Conservation (phyloP, 2,113 vertebrate genomes). For the Seriola quinqueradiata region DNA sequence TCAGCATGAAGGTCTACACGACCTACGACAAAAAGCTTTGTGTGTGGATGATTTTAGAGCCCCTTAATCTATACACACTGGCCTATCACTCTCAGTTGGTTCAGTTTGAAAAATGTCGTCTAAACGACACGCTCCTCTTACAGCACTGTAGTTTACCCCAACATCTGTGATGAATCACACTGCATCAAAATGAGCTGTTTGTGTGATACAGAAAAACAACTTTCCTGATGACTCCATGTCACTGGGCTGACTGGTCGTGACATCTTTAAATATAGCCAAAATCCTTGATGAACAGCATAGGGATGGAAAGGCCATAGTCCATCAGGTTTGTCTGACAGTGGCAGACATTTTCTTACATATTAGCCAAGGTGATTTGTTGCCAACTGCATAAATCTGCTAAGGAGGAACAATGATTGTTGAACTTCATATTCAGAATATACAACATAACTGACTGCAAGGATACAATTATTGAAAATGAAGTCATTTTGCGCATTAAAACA, state of each 20-base stretch:
- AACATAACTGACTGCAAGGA: background rate
- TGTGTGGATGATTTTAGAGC: background rate
- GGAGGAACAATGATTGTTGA: background rate
- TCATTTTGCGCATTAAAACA: background rate
- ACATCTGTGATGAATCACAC: conserved; percentile 45
- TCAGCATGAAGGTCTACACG: background rate
- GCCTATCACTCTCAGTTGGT: background rate
- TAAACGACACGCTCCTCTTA: background rate
- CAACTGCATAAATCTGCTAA: background rate
- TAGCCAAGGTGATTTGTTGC: background rate
- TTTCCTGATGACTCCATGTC: background rate
- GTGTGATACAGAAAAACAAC: background rate
- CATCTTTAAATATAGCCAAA: background rate
- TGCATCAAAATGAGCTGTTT: conserved; percentile 2
- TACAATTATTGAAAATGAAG: background rate
- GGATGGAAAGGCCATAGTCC: background rate
- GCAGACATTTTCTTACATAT: conserved; percentile 2
- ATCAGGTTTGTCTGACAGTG: background rate
- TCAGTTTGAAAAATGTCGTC: background rate
- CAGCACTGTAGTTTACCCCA: background rate
- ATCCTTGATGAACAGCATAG: background rate
- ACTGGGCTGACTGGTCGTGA: background rate
- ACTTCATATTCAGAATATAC: background rate
- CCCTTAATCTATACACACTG: background rate
- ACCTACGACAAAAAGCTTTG: background rate